Evolutionary conservation across 2,888 invertebrate species (phyloP), one percentile per base, ranked within the genome.

Genomic region (Conus canariensis): DNA sequence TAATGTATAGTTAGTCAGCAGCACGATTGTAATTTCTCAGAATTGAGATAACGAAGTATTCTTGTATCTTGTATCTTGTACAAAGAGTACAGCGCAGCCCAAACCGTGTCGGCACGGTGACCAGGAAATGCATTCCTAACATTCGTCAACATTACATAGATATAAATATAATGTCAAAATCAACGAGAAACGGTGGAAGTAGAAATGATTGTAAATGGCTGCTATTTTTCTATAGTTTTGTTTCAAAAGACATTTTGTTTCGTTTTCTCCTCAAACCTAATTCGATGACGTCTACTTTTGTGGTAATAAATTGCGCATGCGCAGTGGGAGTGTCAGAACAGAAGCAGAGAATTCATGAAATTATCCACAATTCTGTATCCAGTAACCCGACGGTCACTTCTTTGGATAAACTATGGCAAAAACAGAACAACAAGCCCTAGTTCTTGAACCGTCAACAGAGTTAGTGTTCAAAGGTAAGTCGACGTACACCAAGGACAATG

Each of bases 401-500:
- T 85, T 67, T 22, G 22, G 82, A 83, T 83, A 56, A 83, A 70
- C 64, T 83, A 95, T 95, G 95, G 93, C 95, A 90, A 95, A 94
- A 91, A 92, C 91, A 88, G 94, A 95, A 67, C 95, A 95, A 91
- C 95, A 95, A 91, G 94, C 95, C 60, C 92, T 95, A 88, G 89
- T 93, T 85, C 93, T 96, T 89, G 95, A 96, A 58, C 96, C 96
- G 70, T 88, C 93, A 70, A 93, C 88, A 89, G 96, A 96, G 92
- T 93, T 96, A 85, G 91, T 93, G 88, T 96, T 96, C 92, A 95
- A 93, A 94, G 96, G 96, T 96, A 94, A 91, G 92, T 87, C 80
- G 22, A n/a, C n/a, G 77, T 60, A 80, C 64, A 16, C 25, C 22
- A 60, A 30, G 80, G 82, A 19, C 12, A 10, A 45, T 58, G 19